These are phyloP conservation scores for Sipha maydis DNA, from an alignment of 2,888 invertebrate species.

Conservation along the genomic window DNA sequence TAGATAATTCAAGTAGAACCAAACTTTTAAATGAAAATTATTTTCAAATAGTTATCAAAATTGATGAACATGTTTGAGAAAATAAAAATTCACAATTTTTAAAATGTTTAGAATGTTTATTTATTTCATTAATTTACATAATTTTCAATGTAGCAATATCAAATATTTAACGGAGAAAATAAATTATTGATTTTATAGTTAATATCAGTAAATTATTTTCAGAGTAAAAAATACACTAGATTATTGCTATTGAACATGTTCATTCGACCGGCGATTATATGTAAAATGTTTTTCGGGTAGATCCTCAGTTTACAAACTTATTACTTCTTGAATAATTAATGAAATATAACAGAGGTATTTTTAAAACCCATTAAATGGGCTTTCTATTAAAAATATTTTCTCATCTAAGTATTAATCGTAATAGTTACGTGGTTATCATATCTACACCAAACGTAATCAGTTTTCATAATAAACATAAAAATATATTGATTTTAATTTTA, in stretches of 20 bases:
- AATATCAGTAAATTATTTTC: not conserved
- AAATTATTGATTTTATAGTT: not conserved
- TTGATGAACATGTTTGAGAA: too few relatives aligned
- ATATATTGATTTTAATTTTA: not conserved
- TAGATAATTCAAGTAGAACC: too few relatives aligned
- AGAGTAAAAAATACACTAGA: not conserved
- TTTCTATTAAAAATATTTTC: not conserved
- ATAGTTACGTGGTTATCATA: not conserved
- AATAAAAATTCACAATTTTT: too few relatives aligned
- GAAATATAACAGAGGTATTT: not conserved
- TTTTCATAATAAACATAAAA: not conserved
- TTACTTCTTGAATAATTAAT: not conserved
- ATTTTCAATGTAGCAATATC: not conserved
- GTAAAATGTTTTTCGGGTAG: not conserved
- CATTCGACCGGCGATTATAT: not conserved
- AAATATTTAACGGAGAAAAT: not conserved
- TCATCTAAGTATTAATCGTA: not conserved
- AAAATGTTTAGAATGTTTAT: not conserved
- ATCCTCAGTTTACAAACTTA: not conserved
- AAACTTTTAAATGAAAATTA: too few relatives aligned
- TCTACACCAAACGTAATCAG: not conserved
- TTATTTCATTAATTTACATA: not conserved
- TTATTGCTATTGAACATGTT: not conserved
- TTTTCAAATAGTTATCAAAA: too few relatives aligned
- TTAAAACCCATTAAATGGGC: not conserved